Conservation (phyloP, 37 sponge, comb jelly and placozoan genomes). For the Aplysina aerophoba region DNA sequence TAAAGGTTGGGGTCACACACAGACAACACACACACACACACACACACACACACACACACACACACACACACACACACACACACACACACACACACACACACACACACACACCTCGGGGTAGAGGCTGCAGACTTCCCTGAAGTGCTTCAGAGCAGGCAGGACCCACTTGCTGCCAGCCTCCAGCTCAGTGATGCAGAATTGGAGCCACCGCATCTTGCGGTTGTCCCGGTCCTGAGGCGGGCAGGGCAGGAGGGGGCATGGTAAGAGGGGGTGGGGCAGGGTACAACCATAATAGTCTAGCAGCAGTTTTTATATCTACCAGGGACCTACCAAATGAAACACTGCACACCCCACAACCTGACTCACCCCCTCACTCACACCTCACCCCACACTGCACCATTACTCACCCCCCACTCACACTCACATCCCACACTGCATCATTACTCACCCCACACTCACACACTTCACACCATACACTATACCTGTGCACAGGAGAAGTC, state of each 20-base stretch:
- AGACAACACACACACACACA: conserved; percentile 29
- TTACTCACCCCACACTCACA: neutral
- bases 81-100: conserved; percentile 5
- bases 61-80: neutral
- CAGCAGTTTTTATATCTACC: too few relatives aligned
- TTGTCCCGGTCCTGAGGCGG: conserved; percentile 74
- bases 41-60: conserved; percentile 25
- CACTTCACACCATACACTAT: too few relatives aligned
- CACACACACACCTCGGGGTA: conserved; percentile 73
- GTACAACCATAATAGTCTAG: too few relatives aligned
- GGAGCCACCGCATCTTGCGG: conserved; percentile 84
- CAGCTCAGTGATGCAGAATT: conserved; percentile 81
- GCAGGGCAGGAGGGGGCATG: too few relatives aligned
- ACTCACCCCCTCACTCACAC: too few relatives aligned
- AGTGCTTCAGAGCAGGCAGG: conserved; percentile 90
- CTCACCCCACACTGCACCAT: too few relatives aligned
- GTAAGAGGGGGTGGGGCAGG: too few relatives aligned
- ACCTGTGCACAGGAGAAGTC: conserved; percentile 97
- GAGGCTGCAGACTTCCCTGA: conserved; percentile 84
- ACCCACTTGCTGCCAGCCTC: conserved; percentile 75
- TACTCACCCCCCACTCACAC: too few relatives aligned
- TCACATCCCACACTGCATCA: too few relatives aligned
- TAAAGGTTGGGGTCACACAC: neutral
- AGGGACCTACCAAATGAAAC: too few relatives aligned
- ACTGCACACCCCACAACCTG: too few relatives aligned